phyloP scores from a whole-genome alignment of 2,113 vertebrate genomes.

The Lichenostomus cassidix region DNA sequence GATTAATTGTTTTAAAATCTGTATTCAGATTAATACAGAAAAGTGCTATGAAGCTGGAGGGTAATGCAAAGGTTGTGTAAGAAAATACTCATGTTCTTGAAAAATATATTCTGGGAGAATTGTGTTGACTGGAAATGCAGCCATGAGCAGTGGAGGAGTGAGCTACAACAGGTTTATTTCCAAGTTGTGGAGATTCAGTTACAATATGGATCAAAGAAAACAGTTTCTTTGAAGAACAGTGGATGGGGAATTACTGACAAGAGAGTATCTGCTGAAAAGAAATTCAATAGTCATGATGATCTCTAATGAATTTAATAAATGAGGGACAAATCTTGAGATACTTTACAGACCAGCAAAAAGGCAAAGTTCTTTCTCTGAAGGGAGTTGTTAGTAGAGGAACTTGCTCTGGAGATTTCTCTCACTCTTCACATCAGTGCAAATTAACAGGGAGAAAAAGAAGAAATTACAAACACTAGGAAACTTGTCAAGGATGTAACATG shows the following conservation, averaged over 20 bases:
- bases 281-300: background rate
- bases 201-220: conserved; percentile 32
- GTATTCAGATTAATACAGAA: background rate
- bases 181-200: background rate
- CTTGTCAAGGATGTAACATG: background rate
- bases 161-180: conserved; percentile 23
- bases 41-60: background rate
- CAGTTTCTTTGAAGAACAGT: conserved; percentile 8
- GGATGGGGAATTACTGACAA: background rate
- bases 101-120: background rate
- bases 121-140: background rate
- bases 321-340: background rate
- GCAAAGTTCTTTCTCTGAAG: background rate
- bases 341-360: background rate
- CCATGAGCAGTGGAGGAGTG: background rate
- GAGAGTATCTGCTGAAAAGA: background rate
- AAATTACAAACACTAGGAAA: background rate
- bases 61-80: background rate
- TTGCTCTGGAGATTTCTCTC: background rate
- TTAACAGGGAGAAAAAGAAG: background rate
- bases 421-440: background rate
- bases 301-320: conserved; percentile 13
- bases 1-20: background rate
- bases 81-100: background rate
- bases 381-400: background rate